A percentile compares a stretch with the other conserved stretches of the same genome.
phyloP scores from a whole-genome alignment of 2,113 vertebrate species.

The Erythrolamprus reginae region DNA sequence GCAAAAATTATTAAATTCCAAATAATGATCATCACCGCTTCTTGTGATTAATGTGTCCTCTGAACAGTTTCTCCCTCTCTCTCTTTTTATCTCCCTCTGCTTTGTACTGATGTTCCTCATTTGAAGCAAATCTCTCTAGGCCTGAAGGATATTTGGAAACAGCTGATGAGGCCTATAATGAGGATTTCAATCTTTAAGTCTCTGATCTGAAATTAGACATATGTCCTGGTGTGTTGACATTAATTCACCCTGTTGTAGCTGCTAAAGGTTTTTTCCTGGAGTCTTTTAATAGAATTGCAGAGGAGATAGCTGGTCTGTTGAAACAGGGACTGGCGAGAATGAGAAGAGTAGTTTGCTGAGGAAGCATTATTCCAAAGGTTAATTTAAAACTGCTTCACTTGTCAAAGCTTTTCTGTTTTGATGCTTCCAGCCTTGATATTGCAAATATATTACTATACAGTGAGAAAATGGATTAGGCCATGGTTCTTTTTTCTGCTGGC shows the following conservation, averaged over 20 bases:
- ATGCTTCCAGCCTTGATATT: slow-evolving; percentile 18
- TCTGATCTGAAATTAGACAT: slow-evolving; percentile 61
- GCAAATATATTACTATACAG: background rate
- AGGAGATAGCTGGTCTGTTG: slow-evolving; percentile 28
- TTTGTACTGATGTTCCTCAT: slow-evolving; percentile 53
- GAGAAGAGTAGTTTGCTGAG: slow-evolving; percentile 29
- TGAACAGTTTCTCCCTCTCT: slow-evolving; percentile 29
- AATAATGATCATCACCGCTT: slow-evolving; percentile 31
- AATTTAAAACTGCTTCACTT: slow-evolving; percentile 51
- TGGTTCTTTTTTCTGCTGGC: background rate
- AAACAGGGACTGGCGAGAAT: slow-evolving; percentile 24
- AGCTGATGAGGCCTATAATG: slow-evolving; percentile 57
- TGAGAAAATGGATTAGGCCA: background rate
- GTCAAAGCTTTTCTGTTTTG: slow-evolving; percentile 27
- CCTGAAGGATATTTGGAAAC: slow-evolving; percentile 59
- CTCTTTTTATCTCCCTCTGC: slow-evolving; percentile 7
- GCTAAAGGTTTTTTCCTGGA: slow-evolving; percentile 56
- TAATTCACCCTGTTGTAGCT: slow-evolving; percentile 57
- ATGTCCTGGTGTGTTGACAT: slow-evolving; percentile 59
- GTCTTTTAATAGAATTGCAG: slow-evolving; percentile 54
- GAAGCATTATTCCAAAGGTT: slow-evolving; percentile 55
- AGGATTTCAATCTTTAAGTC: slow-evolving; percentile 57
- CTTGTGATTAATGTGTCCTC: slow-evolving; percentile 53
- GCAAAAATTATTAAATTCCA: slow-evolving; percentile 39
- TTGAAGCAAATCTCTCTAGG: slow-evolving; percentile 54